Base-by-base conservation (phyloP, 2,113 vertebrate species). In the Petromus typicus region DNA sequence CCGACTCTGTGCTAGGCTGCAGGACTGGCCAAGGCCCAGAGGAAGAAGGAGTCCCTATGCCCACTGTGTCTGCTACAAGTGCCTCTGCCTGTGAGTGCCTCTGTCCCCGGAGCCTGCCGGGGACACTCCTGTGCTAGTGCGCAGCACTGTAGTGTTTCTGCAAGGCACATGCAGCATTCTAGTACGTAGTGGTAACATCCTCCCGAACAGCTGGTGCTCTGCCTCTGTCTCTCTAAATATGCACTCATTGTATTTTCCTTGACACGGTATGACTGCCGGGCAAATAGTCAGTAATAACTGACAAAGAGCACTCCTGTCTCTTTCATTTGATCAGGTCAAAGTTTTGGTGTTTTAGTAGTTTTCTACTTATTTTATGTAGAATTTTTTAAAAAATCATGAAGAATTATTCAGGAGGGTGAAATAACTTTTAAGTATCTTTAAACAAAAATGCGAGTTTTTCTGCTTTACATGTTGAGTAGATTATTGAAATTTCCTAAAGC, bases 31-130 rank as follows among this genome's bases (percentile, higher is more conserved):
- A 8, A 40, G 45, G 57, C 7, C 23, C 18, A 12, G 57, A 76
- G 90, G 40, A 75, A 43, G 69, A 73, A 63, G 34, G 43, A 51
- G n/a, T 43, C 3, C 25, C 56, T 10, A 14, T 43, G 40, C 30
- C 61, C 30, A 20, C 10, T 7, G 10, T 5, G 20, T 20, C n/a
- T n/a, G n/a, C 75, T 2, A 10, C 7, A 27, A 7, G n/a, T 56
- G 16, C 57, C n/a, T 22, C 81, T 43, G 18, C 57, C n/a, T 3
- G 43, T 0, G n/a, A n/a, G n/a, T n/a, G n/a, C n/a, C n/a, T n/a
- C n/a, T 32, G 22, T 25, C 1, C n/a, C 27, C n/a, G 14, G 88
- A 89, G 51, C 34, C 7, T 0, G 13, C 80, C 54, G 0, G 0
- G 45, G 40, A 32, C 64, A 2, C 7, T 34, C 18, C 6, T 43